Base-by-base conservation (phyloP, 2,888 invertebrate genomes). In the Barypeithes pellucidus region DNA sequence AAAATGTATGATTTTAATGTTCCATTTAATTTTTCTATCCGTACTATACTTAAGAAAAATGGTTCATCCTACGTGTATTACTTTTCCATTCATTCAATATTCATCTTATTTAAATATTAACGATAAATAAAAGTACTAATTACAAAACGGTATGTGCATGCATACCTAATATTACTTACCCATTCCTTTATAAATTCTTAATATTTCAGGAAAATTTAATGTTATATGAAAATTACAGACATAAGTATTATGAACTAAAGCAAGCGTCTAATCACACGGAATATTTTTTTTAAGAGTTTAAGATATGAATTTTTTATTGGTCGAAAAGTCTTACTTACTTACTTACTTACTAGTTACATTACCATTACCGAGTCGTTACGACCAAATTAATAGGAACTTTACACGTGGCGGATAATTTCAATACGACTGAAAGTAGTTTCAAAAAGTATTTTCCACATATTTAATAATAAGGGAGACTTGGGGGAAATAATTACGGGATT, bases 221-320 rank as follows among this genome's bases (percentile, higher is more conserved):
- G 47, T 33, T 45, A 45, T 43, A 67, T 57, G 57, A 29, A 68
- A 68, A 70, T 70, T 70, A 70, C 59, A 65, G 70, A 54, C 57
- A 63, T 70, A n/a, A n/a, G n/a, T n/a, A 59, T 70, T 70, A 70
- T 65, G 62, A 63, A 41, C 65, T 54, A 22, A 39, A 70, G 54
- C 60, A 59, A 70, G 63, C 45, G 70, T 70, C 54, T 63, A 70
- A 70, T 70, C 70, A 63, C 70, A 70, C 63, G 62, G 65, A 45
- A 36, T 18, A 47, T 50, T 65, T 65, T 65, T 65, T 50, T 65
- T 65, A 50, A 65, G 50, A 52, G 65, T 63, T 18, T 36, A 50
- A 36, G 33, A 20, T 59, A 45, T 70, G 63, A 50, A 70, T 70
- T 62, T 63, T 70, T 70, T 41, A 70, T 70, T 50, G 11, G 8